Percentiles rank a stretch among this genome's conserved stretches.
Evolutionary conservation across 2,888 invertebrate species (phyloP).

Genomic region (Drosophila longiperda): DNA sequence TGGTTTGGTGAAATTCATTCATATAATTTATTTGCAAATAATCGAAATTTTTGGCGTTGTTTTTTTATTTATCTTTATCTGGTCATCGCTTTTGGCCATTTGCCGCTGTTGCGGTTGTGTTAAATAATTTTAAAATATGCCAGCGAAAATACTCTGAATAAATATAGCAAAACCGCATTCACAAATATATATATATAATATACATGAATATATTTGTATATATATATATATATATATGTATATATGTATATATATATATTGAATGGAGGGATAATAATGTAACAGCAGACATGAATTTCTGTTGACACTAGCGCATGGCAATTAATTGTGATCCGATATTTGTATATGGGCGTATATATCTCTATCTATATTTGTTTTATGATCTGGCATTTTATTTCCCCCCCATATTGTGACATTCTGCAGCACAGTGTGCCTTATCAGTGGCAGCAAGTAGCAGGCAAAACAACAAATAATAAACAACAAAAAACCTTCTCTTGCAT

Average conservation of each 20-base stretch:
- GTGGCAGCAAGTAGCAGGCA: conserved; percentile 24
- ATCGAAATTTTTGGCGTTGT: conserved; percentile 13
- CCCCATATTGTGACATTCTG: not conserved
- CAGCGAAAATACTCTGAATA: conserved; percentile 23
- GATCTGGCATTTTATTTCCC: conserved; percentile 21
- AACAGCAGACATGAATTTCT: conserved; percentile 32
- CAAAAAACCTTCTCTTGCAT: not conserved
- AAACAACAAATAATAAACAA: conserved; percentile 7
- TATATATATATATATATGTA: not conserved
- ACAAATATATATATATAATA: conserved; percentile 6
- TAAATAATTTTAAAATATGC: conserved; percentile 49
- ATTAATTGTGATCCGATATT: conserved; percentile 57
- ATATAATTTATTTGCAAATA: conserved; percentile 36
- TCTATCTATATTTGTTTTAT: conserved; percentile 35
- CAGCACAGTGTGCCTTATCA: conserved; percentile 44
- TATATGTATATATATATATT: conserved; percentile 3
- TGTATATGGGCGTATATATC: conserved; percentile 15
- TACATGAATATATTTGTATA: conserved; percentile 4
- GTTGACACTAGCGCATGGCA: conserved; percentile 54
- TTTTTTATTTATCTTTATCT: conserved; percentile 14
- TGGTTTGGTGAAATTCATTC: conserved; percentile 39
- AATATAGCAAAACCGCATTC: conserved; percentile 26
- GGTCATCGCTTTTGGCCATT: conserved; percentile 15
- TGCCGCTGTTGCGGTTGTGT: conserved; percentile 24
- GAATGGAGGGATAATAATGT: conserved; percentile 37